Base-by-base conservation (phyloP, 2,113 vertebrate species). In the Ginglymostoma cirratum region DNA sequence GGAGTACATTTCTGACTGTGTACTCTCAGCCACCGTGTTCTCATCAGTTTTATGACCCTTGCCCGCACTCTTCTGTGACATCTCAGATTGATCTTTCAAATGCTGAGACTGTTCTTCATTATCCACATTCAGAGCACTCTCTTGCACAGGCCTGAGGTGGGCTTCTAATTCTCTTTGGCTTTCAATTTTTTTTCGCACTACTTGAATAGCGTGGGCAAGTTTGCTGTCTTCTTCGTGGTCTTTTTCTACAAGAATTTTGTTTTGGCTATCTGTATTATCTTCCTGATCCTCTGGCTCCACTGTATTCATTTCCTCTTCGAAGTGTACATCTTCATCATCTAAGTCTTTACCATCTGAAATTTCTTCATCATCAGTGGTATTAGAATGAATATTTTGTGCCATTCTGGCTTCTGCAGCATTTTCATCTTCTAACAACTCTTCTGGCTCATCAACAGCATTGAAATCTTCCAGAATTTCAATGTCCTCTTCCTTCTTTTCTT, bases 371-470 rank as follows among this genome's bases (percentile, higher is more conserved):
- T 30, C 42, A 70, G 67, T 17, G 27, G 45, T 14, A 21, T 45
- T 52, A 30, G 94, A 38, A 52, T 52, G 67, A 27, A 5, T 15
- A 17, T 45, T 48, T 48, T 55, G 66, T 24, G 55, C 96, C 61
- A 96, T 96, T 85, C 96, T 96, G 93, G 98, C 98, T 48, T 96
- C 97, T 0, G 94, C 45, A 78, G 99, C 99, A 67, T 99, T 99
- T 97, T 99, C 99, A 97, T 99, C 99, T 96, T 99, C 98, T 85
- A 99, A 97, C 0, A 99, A 97, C 80, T 97, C 97, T 83, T 98
- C 96, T n/a, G 0, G 2, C 90, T 96, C 95, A 69, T 48, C 66
- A 34, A 23, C 89, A 30, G 8, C 19, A 10, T 45, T 24, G 15
- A 21, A 19, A 10, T 95, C 94, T 48, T 95, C 67, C 27, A 21